Base-by-base conservation (phyloP, 2,797 vertebrate genomes). In the Siniperca obscura region DNA sequence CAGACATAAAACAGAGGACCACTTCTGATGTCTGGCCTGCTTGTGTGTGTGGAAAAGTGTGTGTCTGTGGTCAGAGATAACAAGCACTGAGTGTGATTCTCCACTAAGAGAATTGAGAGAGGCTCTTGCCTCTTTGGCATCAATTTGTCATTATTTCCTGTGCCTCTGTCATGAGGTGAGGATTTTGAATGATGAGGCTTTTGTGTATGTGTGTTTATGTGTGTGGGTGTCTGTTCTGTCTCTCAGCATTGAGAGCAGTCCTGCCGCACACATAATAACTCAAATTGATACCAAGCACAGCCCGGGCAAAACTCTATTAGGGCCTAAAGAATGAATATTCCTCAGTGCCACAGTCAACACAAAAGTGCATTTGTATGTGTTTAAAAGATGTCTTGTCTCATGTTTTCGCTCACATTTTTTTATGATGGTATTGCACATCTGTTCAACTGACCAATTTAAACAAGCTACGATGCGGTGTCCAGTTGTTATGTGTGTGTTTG, bases 231-330 rank as follows among this genome's bases (percentile, higher is more conserved):
- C 80, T 90, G 87, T 55, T 87, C 81, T 86, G 72, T 84, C 75
- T 93, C 87, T 71, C 76, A 36, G 82, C 71, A 46, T 66, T 76
- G 69, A 70, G 66, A 81, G 64, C 84, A 73, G 82, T 78, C 70
- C 71, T 62, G 75, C 78, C n/a, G 1, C 90, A 82, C 42, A 53
- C 81, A 34, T 80, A 88, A 89, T 90, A 90, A 90, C 44, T 92
- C 87, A 86, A 73, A 90, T 86, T 87, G 74, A 92, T 91, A 74
- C 77, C 83, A 70, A 90, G 74, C 76, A 1, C 52, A 78, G 71
- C 70, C 66, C 8, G 5, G 67, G 73, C 84, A 83, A 80, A 90
- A 87, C 87, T 93, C 82, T 90, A 86, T 93, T 90, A 92, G 87
- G 87, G 77, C 86, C 90, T 80, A 77, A 70, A 90, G 82, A 80